Evolutionary conservation across 2,113 vertebrate genomes (phyloP).

Genomic region (Epinephelus fuscoguttatus): DNA sequence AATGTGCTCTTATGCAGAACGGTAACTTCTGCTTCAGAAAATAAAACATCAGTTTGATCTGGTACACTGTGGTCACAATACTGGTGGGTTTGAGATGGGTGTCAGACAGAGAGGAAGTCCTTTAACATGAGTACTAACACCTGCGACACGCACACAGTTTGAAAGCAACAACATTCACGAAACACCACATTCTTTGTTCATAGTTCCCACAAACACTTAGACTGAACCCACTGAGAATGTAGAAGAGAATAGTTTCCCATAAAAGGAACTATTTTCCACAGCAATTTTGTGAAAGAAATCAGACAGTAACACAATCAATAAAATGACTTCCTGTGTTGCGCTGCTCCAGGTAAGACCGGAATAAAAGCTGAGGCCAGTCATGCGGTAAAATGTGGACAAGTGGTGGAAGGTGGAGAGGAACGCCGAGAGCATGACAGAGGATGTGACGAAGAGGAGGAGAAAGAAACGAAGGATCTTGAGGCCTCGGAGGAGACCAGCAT

Average conservation of each 20-base stretch:
- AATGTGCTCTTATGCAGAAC: background rate
- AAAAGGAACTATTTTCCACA: background rate
- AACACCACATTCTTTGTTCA: slow-evolving; percentile 17
- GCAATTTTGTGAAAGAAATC: too few relatives aligned
- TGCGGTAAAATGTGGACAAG: background rate
- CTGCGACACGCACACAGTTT: background rate
- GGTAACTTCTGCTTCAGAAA: background rate
- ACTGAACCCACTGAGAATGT: background rate
- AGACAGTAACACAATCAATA: background rate
- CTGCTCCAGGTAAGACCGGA: slow-evolving; percentile 14
- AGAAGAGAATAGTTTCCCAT: background rate
- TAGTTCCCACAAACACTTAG: background rate
- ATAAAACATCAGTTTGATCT: background rate
- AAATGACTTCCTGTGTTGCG: background rate
- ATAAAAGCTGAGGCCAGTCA: background rate
- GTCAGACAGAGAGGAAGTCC: slow-evolving; percentile 44
- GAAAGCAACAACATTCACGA: background rate
- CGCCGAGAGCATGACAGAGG: slow-evolving; percentile 62
- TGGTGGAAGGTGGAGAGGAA: background rate
- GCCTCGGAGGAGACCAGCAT: slow-evolving; percentile 63
- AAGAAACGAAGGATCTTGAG: slow-evolving; percentile 72
- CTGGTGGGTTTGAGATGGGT: background rate
- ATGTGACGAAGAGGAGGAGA: slow-evolving; percentile 78
- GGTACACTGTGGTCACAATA: background rate
- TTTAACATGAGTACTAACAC: slow-evolving; percentile 6